These are phyloP conservation scores for Drosophila borealis DNA, from an alignment of 2,888 invertebrate species.

Conservation along the genomic window DNA sequence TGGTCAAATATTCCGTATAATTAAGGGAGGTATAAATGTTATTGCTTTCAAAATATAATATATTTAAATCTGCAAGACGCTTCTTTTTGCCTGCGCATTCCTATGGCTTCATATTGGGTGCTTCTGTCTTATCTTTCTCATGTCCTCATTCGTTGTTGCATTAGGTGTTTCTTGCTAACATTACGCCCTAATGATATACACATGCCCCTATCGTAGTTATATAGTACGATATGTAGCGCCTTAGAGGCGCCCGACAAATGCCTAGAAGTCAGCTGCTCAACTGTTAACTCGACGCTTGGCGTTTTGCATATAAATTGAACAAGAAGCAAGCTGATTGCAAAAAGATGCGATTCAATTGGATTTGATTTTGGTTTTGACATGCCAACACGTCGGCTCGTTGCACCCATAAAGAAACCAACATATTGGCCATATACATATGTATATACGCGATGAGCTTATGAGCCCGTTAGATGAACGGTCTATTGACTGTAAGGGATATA, in stretches of 20 bases:
- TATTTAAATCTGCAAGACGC: no score
- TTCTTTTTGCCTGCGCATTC: no score
- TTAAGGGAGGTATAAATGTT: no score
- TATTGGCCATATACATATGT: conserved; percentile 37
- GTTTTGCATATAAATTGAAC: conserved; percentile 43
- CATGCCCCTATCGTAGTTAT: conserved; percentile 5
- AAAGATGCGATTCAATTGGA: conserved; percentile 24
- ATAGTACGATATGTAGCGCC: conserved; percentile 27
- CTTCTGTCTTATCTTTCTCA: no score
- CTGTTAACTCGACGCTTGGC: conserved; percentile 16
- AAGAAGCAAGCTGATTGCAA: conserved; percentile 17
- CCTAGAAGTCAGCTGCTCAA: conserved; percentile 24
- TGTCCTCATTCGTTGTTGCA: no score
- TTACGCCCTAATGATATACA: background rate
- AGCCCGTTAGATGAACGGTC: conserved; percentile 66
- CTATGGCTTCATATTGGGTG: no score
- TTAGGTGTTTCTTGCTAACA: no score
- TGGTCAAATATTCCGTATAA: no score
- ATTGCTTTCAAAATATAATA: no score
- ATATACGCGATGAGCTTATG: conserved; percentile 39
- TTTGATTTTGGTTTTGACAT: conserved; percentile 32
- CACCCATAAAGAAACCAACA: conserved; percentile 25
- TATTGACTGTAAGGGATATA: conserved; percentile 37
- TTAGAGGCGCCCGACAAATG: conserved; percentile 43
- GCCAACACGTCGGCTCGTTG: conserved; percentile 46